These are phyloP conservation scores for Engraulis encrasicolus DNA, from an alignment of 2,113 vertebrate species.

Conservation along the genomic window DNA sequence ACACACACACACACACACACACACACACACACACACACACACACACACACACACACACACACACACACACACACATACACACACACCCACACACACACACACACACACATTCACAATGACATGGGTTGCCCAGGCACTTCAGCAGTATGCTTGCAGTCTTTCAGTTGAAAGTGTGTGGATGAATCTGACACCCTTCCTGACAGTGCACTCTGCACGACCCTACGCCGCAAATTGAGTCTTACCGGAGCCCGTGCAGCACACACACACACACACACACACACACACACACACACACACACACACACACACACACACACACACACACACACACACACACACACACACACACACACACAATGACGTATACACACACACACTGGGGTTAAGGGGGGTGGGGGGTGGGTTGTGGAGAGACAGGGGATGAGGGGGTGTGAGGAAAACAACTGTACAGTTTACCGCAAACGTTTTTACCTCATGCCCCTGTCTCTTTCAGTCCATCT, in stretches of 20 bases:
- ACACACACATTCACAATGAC: background rate
- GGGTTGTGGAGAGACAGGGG: background rate
- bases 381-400: background rate
- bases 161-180: background rate
- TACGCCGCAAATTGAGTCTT: background rate
- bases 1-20: background rate
- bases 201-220: background rate
- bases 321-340: too few species aligned
- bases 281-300: too few species aligned
- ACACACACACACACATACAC: background rate
- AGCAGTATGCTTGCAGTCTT: background rate
- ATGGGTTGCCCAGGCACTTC: background rate
- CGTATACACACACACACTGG: too few species aligned
- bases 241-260: background rate
- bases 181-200: constrained; percentile 13
- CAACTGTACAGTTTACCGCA: constrained; percentile 41
- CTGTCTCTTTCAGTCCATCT: too few species aligned
- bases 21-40: background rate
- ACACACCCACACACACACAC: background rate
- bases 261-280: too few species aligned
- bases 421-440: constrained; percentile 7
- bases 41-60: background rate
- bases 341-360: too few species aligned
- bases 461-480: constrained; percentile 42
- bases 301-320: too few species aligned